Base-by-base conservation (phyloP, 2,888 invertebrate genomes). In the Meiosimyza decipiens region DNA sequence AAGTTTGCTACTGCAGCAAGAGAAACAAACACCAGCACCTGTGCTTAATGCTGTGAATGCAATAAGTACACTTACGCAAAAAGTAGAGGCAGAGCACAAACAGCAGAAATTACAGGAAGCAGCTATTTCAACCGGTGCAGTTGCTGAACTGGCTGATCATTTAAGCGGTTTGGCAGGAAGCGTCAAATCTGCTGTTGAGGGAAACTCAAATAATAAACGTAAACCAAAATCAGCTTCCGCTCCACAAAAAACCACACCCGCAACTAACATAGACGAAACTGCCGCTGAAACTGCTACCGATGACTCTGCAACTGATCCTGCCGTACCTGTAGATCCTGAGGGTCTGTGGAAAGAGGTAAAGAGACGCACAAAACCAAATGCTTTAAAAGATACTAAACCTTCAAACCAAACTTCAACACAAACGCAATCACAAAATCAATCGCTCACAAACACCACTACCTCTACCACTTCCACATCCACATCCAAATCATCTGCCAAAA, bases 311-410 rank as follows among this genome's bases (percentile, higher is more conserved):
- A 3, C 66, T 9, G 57, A 57, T 12, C 16, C 50, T 62, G 73
- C 77, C 68, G 80, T 80, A 75, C 82, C 80, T 75, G 81, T 80
- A 74, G 81, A 83, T 74, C 80, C 80, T 74, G 84, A 85, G 63
- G 86, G 85, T 79, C 81, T 86, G 78, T 87, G 87, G 87, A 86
- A 87, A 83, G 87, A 91, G 90, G 91, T 91, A 80, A 91, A 91
- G 80, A 88, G 91, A 59, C 89, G 91, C 76, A 88, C 89, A 66
- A 89, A 89, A 83, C 82, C 85, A 81, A 83, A 84, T 22, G 89
- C 89, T n/a, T 89, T 89, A 79, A 87, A 87, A 84, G 87, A 87
- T 82, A 85, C 83, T 81, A 83, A 82, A 81, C 80, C 81, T 76
- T 77, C 79, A 78, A 78, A 77, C 75, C 73, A 76, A 72, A 72